phyloP scores from a whole-genome alignment of 2,888 invertebrate genomes.

The Saturnia japonica region DNA sequence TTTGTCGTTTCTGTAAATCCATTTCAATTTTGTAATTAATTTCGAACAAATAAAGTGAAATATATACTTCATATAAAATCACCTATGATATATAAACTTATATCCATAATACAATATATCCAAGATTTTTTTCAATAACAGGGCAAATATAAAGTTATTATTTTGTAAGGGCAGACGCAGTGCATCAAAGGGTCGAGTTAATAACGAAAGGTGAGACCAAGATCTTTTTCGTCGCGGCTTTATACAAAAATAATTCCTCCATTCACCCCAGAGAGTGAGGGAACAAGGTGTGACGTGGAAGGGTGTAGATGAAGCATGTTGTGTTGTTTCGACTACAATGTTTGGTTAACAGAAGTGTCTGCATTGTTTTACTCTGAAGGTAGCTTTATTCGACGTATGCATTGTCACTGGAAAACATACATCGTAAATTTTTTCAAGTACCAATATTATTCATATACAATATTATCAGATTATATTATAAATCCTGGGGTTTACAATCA shows the following conservation, averaged over 20 bases:
- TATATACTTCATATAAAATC: not conserved
- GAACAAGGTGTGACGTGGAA: conserved; percentile 39
- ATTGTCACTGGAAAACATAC: not conserved
- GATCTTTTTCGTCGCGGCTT: conserved; percentile 64
- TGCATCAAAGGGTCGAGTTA: conserved; percentile 75
- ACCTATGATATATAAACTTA: conserved; percentile 19
- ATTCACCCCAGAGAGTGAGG: conserved; percentile 45
- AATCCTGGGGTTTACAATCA: too few relatives aligned
- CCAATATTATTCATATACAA: not conserved
- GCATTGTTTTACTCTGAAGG: conserved; percentile 36
- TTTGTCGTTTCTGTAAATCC: not conserved
- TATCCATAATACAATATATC: conserved; percentile 45
- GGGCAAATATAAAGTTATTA: conserved; percentile 70
- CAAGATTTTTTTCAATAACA: conserved; percentile 48
- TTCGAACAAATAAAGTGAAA: not conserved
- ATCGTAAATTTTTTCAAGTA: not conserved
- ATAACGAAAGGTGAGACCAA: conserved; percentile 74
- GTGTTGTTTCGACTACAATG: conserved; percentile 54
- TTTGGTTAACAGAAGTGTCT: conserved; percentile 46
- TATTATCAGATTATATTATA: not conserved
- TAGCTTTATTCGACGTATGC: not conserved
- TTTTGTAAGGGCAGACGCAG: conserved; percentile 57
- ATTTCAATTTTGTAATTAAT: not conserved
- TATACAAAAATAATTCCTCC: conserved; percentile 63
- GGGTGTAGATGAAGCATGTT: conserved; percentile 43